Conservation (phyloP, 2,797 vertebrate genomes). For the Argya squamiceps region DNA sequence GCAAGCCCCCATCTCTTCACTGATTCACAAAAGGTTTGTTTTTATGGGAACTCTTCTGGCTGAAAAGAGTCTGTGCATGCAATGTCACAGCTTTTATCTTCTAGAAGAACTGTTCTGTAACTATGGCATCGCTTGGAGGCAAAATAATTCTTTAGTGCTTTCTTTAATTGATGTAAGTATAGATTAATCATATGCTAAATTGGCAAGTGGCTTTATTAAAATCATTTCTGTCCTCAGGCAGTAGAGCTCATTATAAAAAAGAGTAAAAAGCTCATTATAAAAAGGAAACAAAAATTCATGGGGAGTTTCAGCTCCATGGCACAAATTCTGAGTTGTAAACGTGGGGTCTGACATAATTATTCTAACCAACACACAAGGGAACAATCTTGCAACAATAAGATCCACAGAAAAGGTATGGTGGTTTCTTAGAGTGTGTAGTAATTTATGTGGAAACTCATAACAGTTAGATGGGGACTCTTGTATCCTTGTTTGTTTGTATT, state of each 20-base stretch:
- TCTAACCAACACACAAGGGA: neutral
- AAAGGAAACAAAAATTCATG: neutral
- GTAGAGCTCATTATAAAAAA: neutral
- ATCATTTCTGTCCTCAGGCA: neutral
- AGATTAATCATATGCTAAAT: neutral
- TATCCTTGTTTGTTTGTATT: neutral
- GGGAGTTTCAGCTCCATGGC: neutral
- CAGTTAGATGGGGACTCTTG: neutral
- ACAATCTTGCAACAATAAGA: neutral
- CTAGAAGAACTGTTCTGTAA: neutral
- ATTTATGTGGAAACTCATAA: neutral
- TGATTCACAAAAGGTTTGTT: constrained; percentile 3
- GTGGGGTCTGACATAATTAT: neutral
- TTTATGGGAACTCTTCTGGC: neutral
- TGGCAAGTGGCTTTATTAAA: neutral
- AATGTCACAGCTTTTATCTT: neutral
- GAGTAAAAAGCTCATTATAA: neutral
- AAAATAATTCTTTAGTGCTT: neutral
- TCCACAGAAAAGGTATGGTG: neutral
- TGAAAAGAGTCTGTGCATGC: neutral
- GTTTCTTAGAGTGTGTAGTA: neutral
- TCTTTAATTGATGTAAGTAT: neutral
- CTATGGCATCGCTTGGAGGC: neutral
- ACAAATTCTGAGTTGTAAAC: neutral
- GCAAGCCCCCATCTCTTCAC: neutral